Evolutionary conservation across 1,140 invertebrate species (phyloP).

Genomic region (Antheraea pernyi): DNA sequence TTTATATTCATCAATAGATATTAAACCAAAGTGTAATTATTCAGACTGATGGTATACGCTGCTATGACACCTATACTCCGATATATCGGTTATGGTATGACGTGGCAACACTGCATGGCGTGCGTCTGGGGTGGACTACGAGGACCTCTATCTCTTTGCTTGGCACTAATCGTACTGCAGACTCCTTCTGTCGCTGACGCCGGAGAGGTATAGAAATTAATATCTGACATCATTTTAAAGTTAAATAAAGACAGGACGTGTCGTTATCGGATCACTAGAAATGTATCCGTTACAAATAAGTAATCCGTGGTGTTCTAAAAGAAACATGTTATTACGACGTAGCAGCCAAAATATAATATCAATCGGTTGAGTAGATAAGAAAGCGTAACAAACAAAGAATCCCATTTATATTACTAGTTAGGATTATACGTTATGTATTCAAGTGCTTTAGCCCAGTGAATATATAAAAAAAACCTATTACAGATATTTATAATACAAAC

Average conservation of each 20-base stretch:
- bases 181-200: conserved; percentile 46
- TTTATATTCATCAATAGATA: neutral
- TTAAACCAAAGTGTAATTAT: neutral
- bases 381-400: too few species aligned
- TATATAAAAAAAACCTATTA: neutral
- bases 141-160: conserved; percentile 55
- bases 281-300: too few species aligned
- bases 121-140: conserved; percentile 66
- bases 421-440: too few species aligned
- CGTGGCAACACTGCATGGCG: conserved; percentile 64
- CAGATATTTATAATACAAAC: conserved; percentile 70
- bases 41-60: conserved; percentile 51
- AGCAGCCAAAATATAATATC: too few species aligned
- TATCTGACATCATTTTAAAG: too few species aligned
- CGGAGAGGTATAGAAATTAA: conserved; percentile 44
- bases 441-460: too few species aligned
- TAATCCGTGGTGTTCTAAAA: too few species aligned
- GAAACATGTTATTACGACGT: too few species aligned
- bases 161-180: conserved; percentile 59
- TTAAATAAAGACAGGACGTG: too few species aligned
- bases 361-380: too few species aligned
- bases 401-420: too few species aligned
- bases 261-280: too few species aligned
- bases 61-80: conserved; percentile 59
- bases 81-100: conserved; percentile 57